Percentiles rank a stretch among this genome's conserved stretches.
These are phyloP conservation scores for Ceratothoa steindachneri DNA, from an alignment of 2,888 invertebrate genomes.

Conservation along the genomic window DNA sequence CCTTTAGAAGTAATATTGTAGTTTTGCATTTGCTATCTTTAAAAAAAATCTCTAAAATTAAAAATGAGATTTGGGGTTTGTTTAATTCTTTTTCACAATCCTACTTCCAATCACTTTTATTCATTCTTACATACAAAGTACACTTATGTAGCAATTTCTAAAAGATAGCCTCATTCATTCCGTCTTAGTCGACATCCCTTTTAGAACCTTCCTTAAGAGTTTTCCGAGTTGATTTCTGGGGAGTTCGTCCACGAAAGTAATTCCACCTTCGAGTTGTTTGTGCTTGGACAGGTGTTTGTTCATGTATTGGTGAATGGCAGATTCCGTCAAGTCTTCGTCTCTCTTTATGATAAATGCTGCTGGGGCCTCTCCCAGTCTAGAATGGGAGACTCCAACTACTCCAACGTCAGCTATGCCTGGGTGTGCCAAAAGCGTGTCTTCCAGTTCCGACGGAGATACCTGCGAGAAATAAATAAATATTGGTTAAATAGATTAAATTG, in stretches of 20 bases:
- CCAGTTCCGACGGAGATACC: slow-evolving; percentile 42
- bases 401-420: slow-evolving; percentile 34
- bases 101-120: too few relatives aligned
- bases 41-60: too few relatives aligned
- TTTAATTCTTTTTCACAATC: too few relatives aligned
- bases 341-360: slow-evolving; percentile 25
- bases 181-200: not conserved
- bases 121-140: too few relatives aligned
- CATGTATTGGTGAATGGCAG: slow-evolving; percentile 5
- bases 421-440: slow-evolving; percentile 27
- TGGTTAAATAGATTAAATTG: not conserved
- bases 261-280: slow-evolving; percentile 68
- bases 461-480: not conserved
- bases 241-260: slow-evolving; percentile 65
- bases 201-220: slow-evolving; percentile 67
- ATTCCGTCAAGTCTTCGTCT: not conserved
- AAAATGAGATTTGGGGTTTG: too few relatives aligned
- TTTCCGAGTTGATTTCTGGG: slow-evolving; percentile 74
- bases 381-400: slow-evolving; percentile 27
- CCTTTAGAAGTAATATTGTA: too few relatives aligned
- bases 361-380: slow-evolving; percentile 26
- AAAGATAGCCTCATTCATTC: too few relatives aligned
- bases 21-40: too few relatives aligned
- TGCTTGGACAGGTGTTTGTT: slow-evolving; percentile 55
- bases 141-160: too few relatives aligned